Conservation (phyloP, 2,113 vertebrate species). For the Mesocricetus auratus region DNA sequence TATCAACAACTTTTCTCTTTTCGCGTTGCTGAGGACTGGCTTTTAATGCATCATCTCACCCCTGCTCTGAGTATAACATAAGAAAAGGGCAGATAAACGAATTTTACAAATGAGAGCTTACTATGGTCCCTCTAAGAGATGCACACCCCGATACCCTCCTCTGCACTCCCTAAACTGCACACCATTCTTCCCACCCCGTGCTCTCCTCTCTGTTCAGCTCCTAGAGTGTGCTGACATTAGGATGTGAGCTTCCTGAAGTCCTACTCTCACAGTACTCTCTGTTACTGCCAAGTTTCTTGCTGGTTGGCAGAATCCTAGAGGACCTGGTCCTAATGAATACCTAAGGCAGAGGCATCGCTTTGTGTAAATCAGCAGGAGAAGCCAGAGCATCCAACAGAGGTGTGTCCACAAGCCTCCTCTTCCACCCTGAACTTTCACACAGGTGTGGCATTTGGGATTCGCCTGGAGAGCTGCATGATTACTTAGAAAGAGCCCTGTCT, state of each 20-base stretch:
- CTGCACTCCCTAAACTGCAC: no score
- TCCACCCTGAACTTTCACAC: background rate
- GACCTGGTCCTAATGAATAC: slow-evolving; percentile 3
- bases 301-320: background rate
- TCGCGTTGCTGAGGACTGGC: background rate
- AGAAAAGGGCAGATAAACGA: slow-evolving; percentile 7
- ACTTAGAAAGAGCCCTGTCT: slow-evolving; percentile 56
- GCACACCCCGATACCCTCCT: background rate
- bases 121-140: background rate
- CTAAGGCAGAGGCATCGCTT: background rate
- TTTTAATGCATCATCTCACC: background rate
- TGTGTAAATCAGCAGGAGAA: slow-evolving; percentile 31
- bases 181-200: background rate
- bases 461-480: slow-evolving; percentile 38
- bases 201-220: background rate
- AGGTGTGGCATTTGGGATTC: slow-evolving; percentile 63
- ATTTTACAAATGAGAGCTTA: background rate
- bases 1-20: background rate
- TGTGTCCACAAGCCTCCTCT: background rate
- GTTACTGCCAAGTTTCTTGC: background rate
- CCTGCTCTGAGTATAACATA: background rate
- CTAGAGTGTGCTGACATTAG: background rate
- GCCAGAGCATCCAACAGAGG: background rate
- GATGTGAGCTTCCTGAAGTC: background rate
- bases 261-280: background rate